phyloP scores from a whole-genome alignment of 2,797 vertebrate species.

The Anolis apletophallus region DNA sequence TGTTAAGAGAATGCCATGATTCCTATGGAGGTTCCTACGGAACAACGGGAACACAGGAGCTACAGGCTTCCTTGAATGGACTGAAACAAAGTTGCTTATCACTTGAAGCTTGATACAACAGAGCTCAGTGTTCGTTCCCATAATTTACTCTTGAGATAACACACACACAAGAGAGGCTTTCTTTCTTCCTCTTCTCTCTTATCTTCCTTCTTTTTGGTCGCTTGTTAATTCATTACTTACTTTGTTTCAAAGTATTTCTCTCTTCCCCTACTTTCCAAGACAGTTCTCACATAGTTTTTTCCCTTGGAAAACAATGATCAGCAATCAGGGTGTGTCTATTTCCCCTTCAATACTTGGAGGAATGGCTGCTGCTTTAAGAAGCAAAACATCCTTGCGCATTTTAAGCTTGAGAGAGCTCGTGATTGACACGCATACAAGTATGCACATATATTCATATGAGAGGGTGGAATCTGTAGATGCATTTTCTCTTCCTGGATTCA shows the following conservation, averaged over 20 bases:
- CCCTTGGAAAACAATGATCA: not conserved
- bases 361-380: not conserved
- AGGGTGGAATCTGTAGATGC: not conserved
- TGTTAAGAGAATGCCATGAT: not conserved
- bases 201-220: not conserved
- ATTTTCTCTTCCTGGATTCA: not conserved
- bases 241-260: not conserved
- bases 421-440: no score
- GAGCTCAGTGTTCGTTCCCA: not conserved
- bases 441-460: not conserved
- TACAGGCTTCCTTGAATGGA: no score
- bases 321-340: not conserved
- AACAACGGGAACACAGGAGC: not conserved
- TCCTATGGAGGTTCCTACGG: not conserved
- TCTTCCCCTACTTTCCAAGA: not conserved
- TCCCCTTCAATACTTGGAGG: not conserved
- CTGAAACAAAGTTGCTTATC: not conserved
- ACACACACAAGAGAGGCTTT: not conserved
- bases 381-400: not conserved
- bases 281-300: not conserved
- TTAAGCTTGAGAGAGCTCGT: not conserved
- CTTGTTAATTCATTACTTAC: not conserved
- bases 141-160: not conserved
- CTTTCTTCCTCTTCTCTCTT: not conserved
- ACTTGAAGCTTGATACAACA: not conserved